phyloP scores from a whole-genome alignment of 1,140 invertebrate species.

The Hypothenemus hampei region DNA sequence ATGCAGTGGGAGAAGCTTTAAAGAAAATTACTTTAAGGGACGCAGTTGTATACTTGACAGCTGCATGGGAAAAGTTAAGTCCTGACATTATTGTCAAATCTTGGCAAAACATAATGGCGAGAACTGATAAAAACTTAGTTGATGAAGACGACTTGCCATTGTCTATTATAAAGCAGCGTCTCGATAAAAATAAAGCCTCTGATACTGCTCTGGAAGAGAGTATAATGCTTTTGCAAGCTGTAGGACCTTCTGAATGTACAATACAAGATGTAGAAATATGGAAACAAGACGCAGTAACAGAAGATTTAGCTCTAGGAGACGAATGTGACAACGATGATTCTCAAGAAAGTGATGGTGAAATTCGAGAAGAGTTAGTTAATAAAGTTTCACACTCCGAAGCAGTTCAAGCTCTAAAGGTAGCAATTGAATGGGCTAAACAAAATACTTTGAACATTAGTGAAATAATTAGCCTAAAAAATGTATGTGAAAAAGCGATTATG shows the following conservation, averaged over 20 bases:
- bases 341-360: slow-evolving; percentile 11
- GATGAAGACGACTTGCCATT: slow-evolving; percentile 21
- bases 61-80: slow-evolving; percentile 31
- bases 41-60: slow-evolving; percentile 26
- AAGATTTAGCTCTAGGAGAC: not conserved
- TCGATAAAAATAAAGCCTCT: not conserved
- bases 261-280: slow-evolving; percentile 6
- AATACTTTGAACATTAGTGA: slow-evolving; percentile 15
- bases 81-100: slow-evolving; percentile 22
- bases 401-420: slow-evolving; percentile 7
- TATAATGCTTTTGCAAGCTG: slow-evolving; percentile 2
- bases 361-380: not conserved
- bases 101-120: slow-evolving; percentile 23
- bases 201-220: not conserved
- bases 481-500: slow-evolving; percentile 11
- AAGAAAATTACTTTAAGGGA: slow-evolving; percentile 34
- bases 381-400: slow-evolving; percentile 10
- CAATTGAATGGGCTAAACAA: slow-evolving; percentile 17
- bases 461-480: slow-evolving; percentile 5
- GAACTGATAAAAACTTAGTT: slow-evolving; percentile 4
- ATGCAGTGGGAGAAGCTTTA: slow-evolving; percentile 12
- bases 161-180: not conserved
- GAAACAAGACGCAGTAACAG: slow-evolving; percentile 2
- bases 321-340: not conserved
- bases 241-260: slow-evolving; percentile 5